Evolutionary conservation across 2,888 invertebrate species (phyloP).

Genomic region (Chalcosyrphus nemorum): DNA sequence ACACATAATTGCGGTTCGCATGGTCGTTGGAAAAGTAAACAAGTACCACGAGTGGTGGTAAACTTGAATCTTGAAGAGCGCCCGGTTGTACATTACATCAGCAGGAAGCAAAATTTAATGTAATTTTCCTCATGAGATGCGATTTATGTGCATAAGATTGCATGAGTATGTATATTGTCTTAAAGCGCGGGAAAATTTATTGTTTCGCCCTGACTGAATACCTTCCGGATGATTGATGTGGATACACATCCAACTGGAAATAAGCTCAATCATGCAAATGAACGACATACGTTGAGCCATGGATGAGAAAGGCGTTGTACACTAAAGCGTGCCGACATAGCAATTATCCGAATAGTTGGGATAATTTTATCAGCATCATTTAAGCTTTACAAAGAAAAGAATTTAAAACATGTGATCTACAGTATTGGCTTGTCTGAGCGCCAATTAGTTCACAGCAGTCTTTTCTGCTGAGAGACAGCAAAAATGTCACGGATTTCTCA

Average conservation of each 20-base stretch:
- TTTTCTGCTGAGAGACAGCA: too few relatives aligned
- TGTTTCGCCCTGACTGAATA: too few relatives aligned
- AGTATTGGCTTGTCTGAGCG: too few relatives aligned
- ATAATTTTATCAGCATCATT: too few relatives aligned
- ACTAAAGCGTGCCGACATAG: too few relatives aligned
- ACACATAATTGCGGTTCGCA: background rate
- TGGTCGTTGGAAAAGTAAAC: conserved; percentile 5
- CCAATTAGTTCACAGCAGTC: too few relatives aligned
- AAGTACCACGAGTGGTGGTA: conserved; percentile 10
- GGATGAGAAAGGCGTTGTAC: background rate
- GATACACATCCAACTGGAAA: background rate
- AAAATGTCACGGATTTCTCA: too few relatives aligned
- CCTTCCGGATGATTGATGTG: background rate
- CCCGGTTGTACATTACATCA: conserved; percentile 25
- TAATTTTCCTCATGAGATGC: background rate
- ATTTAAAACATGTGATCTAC: too few relatives aligned
- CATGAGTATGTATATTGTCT: too few relatives aligned
- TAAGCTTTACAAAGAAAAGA: too few relatives aligned
- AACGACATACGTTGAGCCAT: background rate
- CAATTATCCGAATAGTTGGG: too few relatives aligned
- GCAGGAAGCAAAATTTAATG: conserved; percentile 34
- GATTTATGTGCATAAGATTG: background rate
- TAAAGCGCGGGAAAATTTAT: background rate
- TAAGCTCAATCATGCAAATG: background rate
- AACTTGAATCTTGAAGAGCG: conserved; percentile 42